Evolutionary conservation across 2,113 vertebrate genomes (phyloP).

Genomic region (Oreochromis tanganicae): DNA sequence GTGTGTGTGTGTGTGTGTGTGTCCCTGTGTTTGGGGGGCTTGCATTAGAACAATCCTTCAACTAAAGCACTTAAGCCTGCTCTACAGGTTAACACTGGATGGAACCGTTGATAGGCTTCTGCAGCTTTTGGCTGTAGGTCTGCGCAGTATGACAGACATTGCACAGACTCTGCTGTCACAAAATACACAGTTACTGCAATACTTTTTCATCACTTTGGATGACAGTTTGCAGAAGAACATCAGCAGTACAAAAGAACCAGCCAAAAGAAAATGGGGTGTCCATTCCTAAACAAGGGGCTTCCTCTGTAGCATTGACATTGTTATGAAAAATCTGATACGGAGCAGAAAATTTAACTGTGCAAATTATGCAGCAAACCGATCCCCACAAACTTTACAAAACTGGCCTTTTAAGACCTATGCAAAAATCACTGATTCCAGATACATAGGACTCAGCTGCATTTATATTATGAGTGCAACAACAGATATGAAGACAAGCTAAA

Average conservation of each 20-base stretch:
- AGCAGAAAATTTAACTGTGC: not conserved
- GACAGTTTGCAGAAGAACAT: not conserved
- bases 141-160: not conserved
- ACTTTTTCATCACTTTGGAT: not conserved
- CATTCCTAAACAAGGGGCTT: not conserved
- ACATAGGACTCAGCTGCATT: not conserved
- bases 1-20: not conserved
- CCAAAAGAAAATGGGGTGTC: not conserved
- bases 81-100: not conserved
- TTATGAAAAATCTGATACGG: not conserved
- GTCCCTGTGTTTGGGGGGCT: not conserved
- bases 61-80: not conserved
- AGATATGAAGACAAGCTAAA: too few relatives aligned
- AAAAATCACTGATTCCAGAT: not conserved
- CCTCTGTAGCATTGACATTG: not conserved
- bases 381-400: not conserved
- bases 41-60: not conserved
- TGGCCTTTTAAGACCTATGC: not conserved
- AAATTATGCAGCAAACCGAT: not conserved
- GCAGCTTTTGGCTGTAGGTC: not conserved
- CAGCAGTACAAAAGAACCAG: not conserved
- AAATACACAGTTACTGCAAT: not conserved
- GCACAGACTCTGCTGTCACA: not conserved
- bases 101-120: accelerated
- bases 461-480: not conserved